Evolutionary conservation across 1,140 invertebrate species (phyloP).

Genomic region (Caenorhabditis tropicalis): DNA sequence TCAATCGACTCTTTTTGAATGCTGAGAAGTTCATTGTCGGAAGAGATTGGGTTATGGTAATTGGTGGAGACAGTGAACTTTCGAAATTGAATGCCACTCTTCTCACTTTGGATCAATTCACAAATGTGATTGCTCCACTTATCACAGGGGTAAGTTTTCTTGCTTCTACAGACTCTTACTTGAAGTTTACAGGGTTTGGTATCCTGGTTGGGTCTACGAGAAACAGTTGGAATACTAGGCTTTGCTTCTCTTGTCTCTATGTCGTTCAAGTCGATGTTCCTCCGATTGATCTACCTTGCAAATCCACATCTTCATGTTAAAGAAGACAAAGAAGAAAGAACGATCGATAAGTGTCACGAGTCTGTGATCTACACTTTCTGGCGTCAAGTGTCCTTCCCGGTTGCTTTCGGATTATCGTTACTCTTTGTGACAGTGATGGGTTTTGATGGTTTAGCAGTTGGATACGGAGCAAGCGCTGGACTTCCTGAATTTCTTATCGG

Average conservation of each 20-base stretch:
- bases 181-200: conserved; percentile 28
- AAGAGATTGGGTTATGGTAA: conserved; percentile 50
- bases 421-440: conserved; percentile 53
- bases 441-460: conserved; percentile 59
- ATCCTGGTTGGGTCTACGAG: conserved; percentile 48
- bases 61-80: not conserved
- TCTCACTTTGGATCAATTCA: conserved; percentile 60
- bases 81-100: conserved; percentile 60
- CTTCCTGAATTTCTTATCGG: conserved; percentile 59
- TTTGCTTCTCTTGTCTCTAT: conserved; percentile 17
- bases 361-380: conserved; percentile 22
- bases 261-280: conserved; percentile 36
- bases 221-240: conserved; percentile 25
- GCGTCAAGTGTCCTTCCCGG: conserved; percentile 39
- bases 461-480: conserved; percentile 58
- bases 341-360: not conserved
- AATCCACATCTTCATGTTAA: conserved; percentile 9
- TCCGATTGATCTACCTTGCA: not conserved
- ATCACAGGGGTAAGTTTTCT: conserved; percentile 51
- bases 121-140: conserved; percentile 61
- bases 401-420: conserved; percentile 50
- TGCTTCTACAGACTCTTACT: not conserved
- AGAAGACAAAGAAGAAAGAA: not conserved
- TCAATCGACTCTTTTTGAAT: conserved; percentile 46
- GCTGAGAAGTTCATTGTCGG: conserved; percentile 49